Evolutionary conservation across 2,113 vertebrate species (phyloP).

Genomic region (Lagopus muta): DNA sequence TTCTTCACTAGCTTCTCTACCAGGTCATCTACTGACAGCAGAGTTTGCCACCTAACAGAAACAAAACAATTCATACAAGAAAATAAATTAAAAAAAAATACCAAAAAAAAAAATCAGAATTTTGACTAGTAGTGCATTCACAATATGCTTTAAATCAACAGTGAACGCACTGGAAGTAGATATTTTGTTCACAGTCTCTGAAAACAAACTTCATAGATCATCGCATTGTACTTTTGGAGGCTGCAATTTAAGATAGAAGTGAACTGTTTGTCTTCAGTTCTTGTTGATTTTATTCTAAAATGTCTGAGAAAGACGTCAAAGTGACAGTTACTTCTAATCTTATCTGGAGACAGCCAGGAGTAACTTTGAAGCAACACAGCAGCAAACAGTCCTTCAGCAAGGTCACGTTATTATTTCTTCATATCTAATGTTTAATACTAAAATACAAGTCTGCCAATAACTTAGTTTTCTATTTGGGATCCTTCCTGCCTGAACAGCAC

Average conservation of each 20-base stretch:
- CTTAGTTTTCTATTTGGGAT: background rate
- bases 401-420: background rate
- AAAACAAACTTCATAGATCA: background rate
- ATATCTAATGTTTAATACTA: background rate
- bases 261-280: background rate
- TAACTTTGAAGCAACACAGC: background rate
- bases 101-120: background rate
- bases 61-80: background rate
- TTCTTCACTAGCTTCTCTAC: conserved; percentile 92
- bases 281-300: background rate
- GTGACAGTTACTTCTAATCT: background rate
- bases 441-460: background rate
- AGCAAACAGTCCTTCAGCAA: background rate
- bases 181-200: background rate
- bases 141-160: background rate
- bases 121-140: background rate
- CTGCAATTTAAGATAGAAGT: background rate
- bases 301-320: background rate
- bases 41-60: conserved; percentile 89
- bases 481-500: background rate
- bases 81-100: background rate
- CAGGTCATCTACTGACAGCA: conserved; percentile 96
- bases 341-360: conserved; percentile 1
- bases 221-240: background rate
- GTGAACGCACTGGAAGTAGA: background rate